Conservation (phyloP, 2,113 vertebrate genomes). For the Hepsetus odoe region DNA sequence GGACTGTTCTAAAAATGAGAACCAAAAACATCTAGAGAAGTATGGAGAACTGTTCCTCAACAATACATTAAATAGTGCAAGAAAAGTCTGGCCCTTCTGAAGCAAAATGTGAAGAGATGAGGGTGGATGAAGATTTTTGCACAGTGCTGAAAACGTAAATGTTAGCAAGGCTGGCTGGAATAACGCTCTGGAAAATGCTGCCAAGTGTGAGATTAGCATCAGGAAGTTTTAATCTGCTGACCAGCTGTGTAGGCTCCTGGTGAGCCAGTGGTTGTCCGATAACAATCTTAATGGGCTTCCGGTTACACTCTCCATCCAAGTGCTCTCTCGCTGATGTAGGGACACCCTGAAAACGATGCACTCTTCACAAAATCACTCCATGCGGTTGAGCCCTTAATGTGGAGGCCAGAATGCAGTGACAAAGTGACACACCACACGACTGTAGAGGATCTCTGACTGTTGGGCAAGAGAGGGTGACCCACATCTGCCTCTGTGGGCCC, state of each 20-base stretch:
- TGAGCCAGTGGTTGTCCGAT: conserved; percentile 16
- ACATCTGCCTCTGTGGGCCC: conserved; percentile 34
- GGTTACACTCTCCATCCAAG: conserved; percentile 22
- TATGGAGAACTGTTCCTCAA: too few species aligned
- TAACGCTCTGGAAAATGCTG: background rate
- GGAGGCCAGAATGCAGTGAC: too few species aligned
- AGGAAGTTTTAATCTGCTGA: conserved; percentile 20
- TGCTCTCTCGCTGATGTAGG: background rate
- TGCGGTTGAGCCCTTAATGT: background rate
- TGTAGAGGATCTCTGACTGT: too few species aligned
- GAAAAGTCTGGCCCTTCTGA: too few species aligned
- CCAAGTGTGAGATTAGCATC: background rate
- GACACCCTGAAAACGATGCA: background rate
- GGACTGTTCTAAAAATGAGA: too few species aligned
- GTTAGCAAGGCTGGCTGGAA: too few species aligned
- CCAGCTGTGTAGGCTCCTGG: background rate
- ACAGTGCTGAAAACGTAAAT: background rate
- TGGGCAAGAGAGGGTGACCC: background rate
- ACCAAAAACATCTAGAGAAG: too few species aligned
- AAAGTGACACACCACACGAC: too few species aligned
- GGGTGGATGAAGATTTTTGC: background rate
- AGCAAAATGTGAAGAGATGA: too few species aligned
- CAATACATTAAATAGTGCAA: too few species aligned
- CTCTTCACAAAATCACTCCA: background rate
- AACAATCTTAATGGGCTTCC: conserved; percentile 45